phyloP scores from a whole-genome alignment of 2,113 vertebrate species.

The Vidua chalybeata region DNA sequence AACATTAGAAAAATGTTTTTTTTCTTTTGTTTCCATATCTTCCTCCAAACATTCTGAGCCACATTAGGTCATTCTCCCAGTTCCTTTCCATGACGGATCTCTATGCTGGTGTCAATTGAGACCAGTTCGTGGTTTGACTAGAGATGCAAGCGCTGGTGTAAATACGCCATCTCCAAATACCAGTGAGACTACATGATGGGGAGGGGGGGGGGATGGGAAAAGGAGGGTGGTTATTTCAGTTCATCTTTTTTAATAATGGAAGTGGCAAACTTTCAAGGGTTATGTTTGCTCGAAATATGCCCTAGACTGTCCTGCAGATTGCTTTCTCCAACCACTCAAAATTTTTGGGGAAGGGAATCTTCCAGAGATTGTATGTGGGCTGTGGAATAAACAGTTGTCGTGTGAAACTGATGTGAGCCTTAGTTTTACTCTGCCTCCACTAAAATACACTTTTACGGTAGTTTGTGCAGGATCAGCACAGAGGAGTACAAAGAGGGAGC shows the following conservation, averaged over 20 bases:
- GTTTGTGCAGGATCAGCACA: constrained; percentile 72
- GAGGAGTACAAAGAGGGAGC: constrained; percentile 73
- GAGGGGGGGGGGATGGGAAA: neutral
- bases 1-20: neutral
- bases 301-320: neutral
- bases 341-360: constrained; percentile 32
- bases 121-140: neutral
- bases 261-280: neutral
- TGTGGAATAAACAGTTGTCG: constrained; percentile 35
- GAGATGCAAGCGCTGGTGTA: neutral
- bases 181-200: neutral
- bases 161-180: neutral
- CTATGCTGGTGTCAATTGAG: neutral
- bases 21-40: neutral
- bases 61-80: neutral
- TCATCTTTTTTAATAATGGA: neutral
- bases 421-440: constrained; percentile 66
- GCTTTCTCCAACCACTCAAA: neutral
- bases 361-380: constrained; percentile 20
- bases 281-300: neutral
- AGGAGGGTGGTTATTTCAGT: neutral
- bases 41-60: neutral
- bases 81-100: neutral
- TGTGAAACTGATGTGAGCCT: constrained; percentile 67
- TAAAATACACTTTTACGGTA: constrained; percentile 69